Percentiles rank a stretch among this genome's conserved stretches.
Conservation (phyloP, 2,797 vertebrate genomes). For the Fundulus diaphanus region DNA sequence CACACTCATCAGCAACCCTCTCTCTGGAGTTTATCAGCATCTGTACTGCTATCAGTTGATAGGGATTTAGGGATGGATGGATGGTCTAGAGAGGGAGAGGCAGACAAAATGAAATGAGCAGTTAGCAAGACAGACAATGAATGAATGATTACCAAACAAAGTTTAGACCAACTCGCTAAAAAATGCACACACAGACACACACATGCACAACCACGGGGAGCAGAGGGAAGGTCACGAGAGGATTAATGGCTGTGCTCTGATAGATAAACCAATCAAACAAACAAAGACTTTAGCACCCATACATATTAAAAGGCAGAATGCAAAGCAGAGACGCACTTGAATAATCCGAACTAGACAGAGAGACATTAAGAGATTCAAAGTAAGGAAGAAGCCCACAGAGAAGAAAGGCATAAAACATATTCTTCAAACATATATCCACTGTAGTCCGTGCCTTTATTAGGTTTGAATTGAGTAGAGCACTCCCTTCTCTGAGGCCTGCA, state of each 20-base stretch:
- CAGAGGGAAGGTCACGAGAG: slow-evolving; percentile 73
- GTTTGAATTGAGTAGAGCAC: slow-evolving; percentile 43
- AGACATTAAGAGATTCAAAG: slow-evolving; percentile 45
- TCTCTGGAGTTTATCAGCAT: slow-evolving; percentile 63
- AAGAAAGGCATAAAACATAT: slow-evolving; percentile 35
- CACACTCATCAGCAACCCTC: slow-evolving; percentile 48
- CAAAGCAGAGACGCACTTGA: slow-evolving; percentile 60
- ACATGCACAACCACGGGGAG: slow-evolving; percentile 45
- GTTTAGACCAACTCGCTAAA: slow-evolving; percentile 62
- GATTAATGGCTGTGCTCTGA: slow-evolving; percentile 77
- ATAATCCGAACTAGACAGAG: slow-evolving; percentile 49
- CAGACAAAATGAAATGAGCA: slow-evolving; percentile 41
- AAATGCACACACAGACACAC: slow-evolving; percentile 37
- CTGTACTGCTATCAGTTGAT: slow-evolving; percentile 49
- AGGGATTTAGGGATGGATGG: slow-evolving; percentile 50
- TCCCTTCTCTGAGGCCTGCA: slow-evolving; percentile 35
- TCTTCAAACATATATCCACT: slow-evolving; percentile 10
- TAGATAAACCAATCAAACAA: slow-evolving; percentile 80
- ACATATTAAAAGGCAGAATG: slow-evolving; percentile 67
- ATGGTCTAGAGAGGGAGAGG: slow-evolving; percentile 39
- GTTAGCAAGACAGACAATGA: slow-evolving; percentile 23
- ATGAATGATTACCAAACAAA: slow-evolving; percentile 54
- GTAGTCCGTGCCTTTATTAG: slow-evolving; percentile 45
- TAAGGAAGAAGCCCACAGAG: slow-evolving; percentile 31
- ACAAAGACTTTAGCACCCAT: slow-evolving; percentile 64